phyloP scores from a whole-genome alignment of 2,888 invertebrate species.

The Agelastica alni region DNA sequence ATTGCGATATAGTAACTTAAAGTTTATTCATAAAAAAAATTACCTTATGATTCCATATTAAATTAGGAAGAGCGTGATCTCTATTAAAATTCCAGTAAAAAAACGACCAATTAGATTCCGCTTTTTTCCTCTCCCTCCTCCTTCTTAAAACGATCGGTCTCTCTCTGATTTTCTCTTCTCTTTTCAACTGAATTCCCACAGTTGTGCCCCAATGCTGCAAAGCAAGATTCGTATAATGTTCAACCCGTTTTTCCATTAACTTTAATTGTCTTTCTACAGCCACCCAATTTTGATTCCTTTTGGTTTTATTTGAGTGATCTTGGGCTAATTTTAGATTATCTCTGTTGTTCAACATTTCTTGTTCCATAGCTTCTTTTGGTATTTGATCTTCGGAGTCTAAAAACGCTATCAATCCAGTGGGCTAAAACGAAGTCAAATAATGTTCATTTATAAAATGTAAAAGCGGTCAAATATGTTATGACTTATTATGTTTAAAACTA shows the following conservation, averaged over 20 bases:
- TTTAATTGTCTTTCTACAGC: slow-evolving; percentile 73
- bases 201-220: slow-evolving; percentile 74
- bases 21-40: too few relatives aligned
- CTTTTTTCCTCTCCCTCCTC: slow-evolving; percentile 84
- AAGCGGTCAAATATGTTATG: too few relatives aligned
- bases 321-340: slow-evolving; percentile 96
- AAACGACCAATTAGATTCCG: slow-evolving; percentile 86
- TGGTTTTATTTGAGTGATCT: slow-evolving; percentile 71
- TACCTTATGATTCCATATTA: slow-evolving; percentile 99
- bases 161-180: slow-evolving; percentile 67
- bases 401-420: slow-evolving; percentile 86
- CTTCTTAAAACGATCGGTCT: slow-evolving; percentile 91
- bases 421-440: too few relatives aligned
- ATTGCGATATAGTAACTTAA: too few relatives aligned
- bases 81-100: slow-evolving; percentile 95
- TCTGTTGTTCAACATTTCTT: slow-evolving; percentile 74
- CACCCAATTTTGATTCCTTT: slow-evolving; percentile 72
- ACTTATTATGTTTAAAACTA: too few relatives aligned
- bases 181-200: slow-evolving; percentile 62
- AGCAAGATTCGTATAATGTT: slow-evolving; percentile 67
- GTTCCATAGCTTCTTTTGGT: slow-evolving; percentile 72
- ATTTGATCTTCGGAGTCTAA: slow-evolving; percentile 86
- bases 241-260: slow-evolving; percentile 83
- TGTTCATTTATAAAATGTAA: too few relatives aligned
- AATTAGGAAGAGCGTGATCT: slow-evolving; percentile 93